Base-by-base conservation (phyloP, 2,888 invertebrate genomes). In the Dicyrtomina minuta region DNA sequence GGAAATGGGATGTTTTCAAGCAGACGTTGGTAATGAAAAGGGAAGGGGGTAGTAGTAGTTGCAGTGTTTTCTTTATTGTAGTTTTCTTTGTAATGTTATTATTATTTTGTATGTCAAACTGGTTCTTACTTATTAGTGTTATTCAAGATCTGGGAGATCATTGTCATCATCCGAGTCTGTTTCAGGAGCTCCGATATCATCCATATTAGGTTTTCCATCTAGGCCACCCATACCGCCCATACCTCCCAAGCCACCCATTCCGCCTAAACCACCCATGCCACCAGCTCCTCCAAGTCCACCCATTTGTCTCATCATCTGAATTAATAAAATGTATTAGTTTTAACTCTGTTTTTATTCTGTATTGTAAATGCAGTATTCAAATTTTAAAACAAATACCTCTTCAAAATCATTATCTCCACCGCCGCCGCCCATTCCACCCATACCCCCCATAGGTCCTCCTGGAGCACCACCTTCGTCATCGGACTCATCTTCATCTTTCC, bases 401-500 rank as follows among this genome's bases (percentile, higher is more conserved):
- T 87, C 87, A 72, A 89, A 83, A 80, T 88, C 87, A 53, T 43
- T 62, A 53, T 75, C 75, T 10, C 72, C 75, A 43, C 71, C 77
- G n/a, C n/a, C n/a, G 8, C 70, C 74, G 1, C 55, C 49, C 53
- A 58, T 59, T 26, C 67, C 71, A n/a, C 65, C 60, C 53, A 61
- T 53, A 20, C 62, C 62, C 22, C 65, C 68, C 49, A 65, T 58
- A 33, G 56, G 39, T 4, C 68, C 68, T 15, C 62, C 70, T 12
- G 26, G 20, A 4, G 33, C 51, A 20, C 62, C 66, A 24, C 58
- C 79, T 77, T 93, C 94, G 78, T 91, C 91, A 12, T 90, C 93
- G 66, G 91, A 93, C 73, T 96, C 96, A 80, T 93, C 93, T 83
- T 98, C 97, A 84, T 97, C 97, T 84, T 89, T 89, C 97, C 96